Base-by-base conservation (phyloP, 2,888 invertebrate genomes). In the Scaptodrosophila latifasciaeformis region DNA sequence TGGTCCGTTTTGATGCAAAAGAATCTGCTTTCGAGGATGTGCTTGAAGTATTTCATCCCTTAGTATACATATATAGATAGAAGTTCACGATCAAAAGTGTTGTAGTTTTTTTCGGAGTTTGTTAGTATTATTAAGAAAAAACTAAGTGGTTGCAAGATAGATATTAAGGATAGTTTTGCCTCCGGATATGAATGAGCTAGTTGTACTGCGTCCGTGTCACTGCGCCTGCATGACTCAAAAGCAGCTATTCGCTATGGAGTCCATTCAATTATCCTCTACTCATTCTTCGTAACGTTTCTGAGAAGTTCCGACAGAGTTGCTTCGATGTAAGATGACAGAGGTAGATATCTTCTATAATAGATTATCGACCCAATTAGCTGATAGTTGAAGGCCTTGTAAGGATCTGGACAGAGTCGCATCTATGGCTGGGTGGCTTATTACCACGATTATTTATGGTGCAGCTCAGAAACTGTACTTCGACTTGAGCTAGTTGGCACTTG, bases 61-160 rank as follows among this genome's bases (percentile, higher is more conserved):
- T 50, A n/a, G n/a, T n/a, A n/a, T n/a, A n/a, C 46, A 19, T 19
- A 55, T 2, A 50, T 55, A 0, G 42, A 34, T 1, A 54, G 13
- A 7, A 54, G 35, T 7, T 54, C 47, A 2, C 48, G 12, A 17
- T 54, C 37, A 13, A 37, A 13, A 17, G n/a, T n/a, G n/a, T n/a
- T n/a, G n/a, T n/a, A n/a, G n/a, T n/a, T n/a, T n/a, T n/a, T n/a
- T n/a, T n/a, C 17, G 17, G 5, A 17, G 3, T 17, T 37, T 18
- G 12, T 15, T 17, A 13, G 37, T 18, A 10, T 37, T 18, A 13
- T 18, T n/a, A n/a, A 37, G 15, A 17, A 1, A 6, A 17, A 4
- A 2, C 2, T 5, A 5, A 37, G 44, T n/a, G n/a, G 17, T 39
- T 4, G 27, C 15, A 18, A 34, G 9, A n/a, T 12, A 17, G 6